Conservation (phyloP, 2,113 vertebrate species). For the Cochlearius cochlearius region DNA sequence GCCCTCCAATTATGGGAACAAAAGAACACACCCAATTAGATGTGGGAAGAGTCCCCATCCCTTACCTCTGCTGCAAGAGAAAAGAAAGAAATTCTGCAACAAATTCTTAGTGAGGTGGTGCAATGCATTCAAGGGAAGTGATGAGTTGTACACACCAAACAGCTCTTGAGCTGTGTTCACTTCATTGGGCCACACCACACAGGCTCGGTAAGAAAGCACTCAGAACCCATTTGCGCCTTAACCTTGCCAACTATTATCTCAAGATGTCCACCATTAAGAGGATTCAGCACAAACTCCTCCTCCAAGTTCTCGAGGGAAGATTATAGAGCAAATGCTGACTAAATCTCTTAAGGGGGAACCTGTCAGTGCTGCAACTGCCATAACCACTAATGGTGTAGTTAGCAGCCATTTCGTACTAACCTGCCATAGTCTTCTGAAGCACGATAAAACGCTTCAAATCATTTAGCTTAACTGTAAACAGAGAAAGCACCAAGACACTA, state of each 20-base stretch:
- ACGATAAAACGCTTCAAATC: background rate
- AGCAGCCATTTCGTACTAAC: background rate
- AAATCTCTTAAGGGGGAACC: background rate
- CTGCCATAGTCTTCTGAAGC: background rate
- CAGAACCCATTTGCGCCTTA: background rate
- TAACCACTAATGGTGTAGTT: rapidly evolving
- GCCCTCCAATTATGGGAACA: background rate
- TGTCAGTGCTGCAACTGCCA: background rate
- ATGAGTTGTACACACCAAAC: background rate
- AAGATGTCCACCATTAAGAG: background rate
- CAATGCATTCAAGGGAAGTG: rapidly evolving
- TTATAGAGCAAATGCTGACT: background rate
- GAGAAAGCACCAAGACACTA: background rate
- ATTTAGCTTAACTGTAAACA: background rate
- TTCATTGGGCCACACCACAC: rapidly evolving
- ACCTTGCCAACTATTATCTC: background rate
- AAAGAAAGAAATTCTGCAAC: background rate
- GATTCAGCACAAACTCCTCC: background rate
- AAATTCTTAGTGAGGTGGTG: background rate
- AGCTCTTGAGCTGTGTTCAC: rapidly evolving
- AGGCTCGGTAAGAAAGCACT: background rate
- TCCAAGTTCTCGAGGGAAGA: background rate
- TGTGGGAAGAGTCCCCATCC: background rate
- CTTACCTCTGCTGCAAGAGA: background rate
- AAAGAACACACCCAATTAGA: background rate